A percentile compares a stretch with the other conserved stretches of the same genome.
Conservation (phyloP, 2,888 invertebrate species). For the Deroplatys truncata region DNA sequence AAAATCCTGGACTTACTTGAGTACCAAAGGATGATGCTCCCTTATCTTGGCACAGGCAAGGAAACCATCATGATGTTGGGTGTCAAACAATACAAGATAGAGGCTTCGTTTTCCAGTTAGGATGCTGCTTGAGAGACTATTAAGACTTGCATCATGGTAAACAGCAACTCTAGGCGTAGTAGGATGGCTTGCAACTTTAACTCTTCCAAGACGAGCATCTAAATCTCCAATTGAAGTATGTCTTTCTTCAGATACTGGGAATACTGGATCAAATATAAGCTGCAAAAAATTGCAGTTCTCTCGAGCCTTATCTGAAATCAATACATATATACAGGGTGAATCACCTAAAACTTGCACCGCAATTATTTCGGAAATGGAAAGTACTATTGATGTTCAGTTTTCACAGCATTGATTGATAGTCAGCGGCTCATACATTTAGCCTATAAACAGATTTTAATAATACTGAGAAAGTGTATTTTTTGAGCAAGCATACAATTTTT, state of each 20-base stretch:
- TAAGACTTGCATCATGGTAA: conserved; percentile 67
- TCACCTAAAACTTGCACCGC: no score
- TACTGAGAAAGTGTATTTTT: no score
- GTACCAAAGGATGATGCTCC: conserved; percentile 58
- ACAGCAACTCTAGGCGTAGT: conserved; percentile 38
- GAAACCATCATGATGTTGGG: conserved; percentile 68
- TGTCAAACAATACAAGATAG: conserved; percentile 78
- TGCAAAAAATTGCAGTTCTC: conserved; percentile 82
- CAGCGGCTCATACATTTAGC: no score
- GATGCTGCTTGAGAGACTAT: conserved; percentile 67
- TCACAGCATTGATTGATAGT: no score
- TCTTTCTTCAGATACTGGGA: conserved; percentile 53
- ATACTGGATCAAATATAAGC: conserved; percentile 78
- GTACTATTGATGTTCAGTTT: no score
- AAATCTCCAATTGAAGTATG: conserved; percentile 71
- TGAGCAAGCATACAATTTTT: no score
- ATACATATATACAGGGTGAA: not conserved
- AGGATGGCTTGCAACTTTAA: conserved; percentile 64
- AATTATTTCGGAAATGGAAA: no score
- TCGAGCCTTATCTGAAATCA: conserved; percentile 55
- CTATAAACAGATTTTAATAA: no score
- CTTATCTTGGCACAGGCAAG: conserved; percentile 80
- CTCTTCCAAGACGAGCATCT: conserved; percentile 68
- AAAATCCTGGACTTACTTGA: conserved; percentile 57
- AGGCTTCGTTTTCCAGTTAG: conserved; percentile 70